A percentile compares a stretch with the other conserved stretches of the same genome.
These are phyloP conservation scores for Gadus macrocephalus DNA, from an alignment of 2,113 vertebrate species.

Conservation along the genomic window DNA sequence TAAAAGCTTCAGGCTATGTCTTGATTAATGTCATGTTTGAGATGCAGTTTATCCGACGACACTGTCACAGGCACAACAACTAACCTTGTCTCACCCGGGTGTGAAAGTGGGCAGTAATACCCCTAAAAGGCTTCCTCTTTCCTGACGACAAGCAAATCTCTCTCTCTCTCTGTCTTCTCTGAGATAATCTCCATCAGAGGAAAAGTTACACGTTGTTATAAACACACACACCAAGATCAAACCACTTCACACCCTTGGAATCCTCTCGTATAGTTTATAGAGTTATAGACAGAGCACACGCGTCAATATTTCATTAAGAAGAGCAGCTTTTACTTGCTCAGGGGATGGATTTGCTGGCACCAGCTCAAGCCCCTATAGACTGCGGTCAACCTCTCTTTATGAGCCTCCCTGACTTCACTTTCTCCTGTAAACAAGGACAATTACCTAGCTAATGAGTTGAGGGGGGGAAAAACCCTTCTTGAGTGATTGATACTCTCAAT, in stretches of 20 bases:
- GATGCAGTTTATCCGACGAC: constrained; percentile 36
- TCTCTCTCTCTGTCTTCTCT: too few relatives aligned
- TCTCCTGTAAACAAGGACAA: constrained; percentile 76
- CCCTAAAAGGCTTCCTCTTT: constrained; percentile 11
- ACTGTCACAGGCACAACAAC: constrained; percentile 20
- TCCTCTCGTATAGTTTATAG: too few relatives aligned
- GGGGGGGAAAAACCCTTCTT: constrained; percentile 50
- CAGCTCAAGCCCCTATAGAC: constrained; percentile 21
- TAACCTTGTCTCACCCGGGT: constrained; percentile 23
- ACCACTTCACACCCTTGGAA: too few relatives aligned
- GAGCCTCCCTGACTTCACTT: constrained; percentile 58
- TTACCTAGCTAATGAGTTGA: constrained; percentile 73
- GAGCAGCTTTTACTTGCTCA: neutral
- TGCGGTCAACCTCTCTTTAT: constrained; percentile 38
- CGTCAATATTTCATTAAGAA: constrained; percentile 7
- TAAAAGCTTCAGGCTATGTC: constrained; percentile 18
- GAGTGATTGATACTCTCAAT: constrained; percentile 73
- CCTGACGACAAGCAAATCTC: neutral
- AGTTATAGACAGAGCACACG: neutral
- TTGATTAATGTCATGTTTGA: constrained; percentile 31
- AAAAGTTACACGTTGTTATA: too few relatives aligned
- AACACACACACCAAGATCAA: too few relatives aligned
- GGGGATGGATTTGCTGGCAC: constrained; percentile 12
- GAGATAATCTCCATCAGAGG: too few relatives aligned
- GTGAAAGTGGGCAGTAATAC: constrained; percentile 23